phyloP scores from a whole-genome alignment of 2,113 vertebrate species.

The Cacatua alba region DNA sequence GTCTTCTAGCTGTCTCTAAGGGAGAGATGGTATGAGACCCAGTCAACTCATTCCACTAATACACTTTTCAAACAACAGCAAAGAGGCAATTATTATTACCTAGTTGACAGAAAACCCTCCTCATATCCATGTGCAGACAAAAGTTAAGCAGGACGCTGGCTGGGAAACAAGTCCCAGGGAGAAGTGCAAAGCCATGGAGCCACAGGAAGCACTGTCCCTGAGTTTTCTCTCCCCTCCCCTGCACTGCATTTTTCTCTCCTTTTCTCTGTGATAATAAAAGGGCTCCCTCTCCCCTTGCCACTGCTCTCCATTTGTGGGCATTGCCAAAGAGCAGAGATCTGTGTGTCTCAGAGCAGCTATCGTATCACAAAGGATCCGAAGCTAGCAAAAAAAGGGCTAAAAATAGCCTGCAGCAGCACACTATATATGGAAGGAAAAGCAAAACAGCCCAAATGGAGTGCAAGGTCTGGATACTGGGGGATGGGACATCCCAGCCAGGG shows the following conservation, averaged over 20 bases:
- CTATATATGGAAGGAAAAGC: slow-evolving; percentile 84
- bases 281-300: slow-evolving; percentile 74
- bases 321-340: slow-evolving; percentile 76
- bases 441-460: slow-evolving; percentile 68
- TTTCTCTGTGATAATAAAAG: slow-evolving; percentile 74
- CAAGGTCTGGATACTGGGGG: slow-evolving; percentile 64
- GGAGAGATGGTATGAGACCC: background rate
- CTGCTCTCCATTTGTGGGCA: slow-evolving; percentile 86
- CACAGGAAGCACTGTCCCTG: slow-evolving; percentile 71
- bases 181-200: background rate
- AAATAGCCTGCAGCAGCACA: slow-evolving; percentile 82
- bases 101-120: background rate
- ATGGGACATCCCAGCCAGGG: slow-evolving; percentile 38
- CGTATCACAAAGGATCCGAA: slow-evolving; percentile 74
- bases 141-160: background rate
- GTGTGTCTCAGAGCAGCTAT: slow-evolving; percentile 66
- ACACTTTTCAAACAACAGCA: background rate
- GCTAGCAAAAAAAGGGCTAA: slow-evolving; percentile 78
- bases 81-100: background rate
- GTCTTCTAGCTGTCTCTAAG: background rate
- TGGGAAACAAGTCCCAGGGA: background rate
- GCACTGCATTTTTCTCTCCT: background rate
- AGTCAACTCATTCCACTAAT: background rate
- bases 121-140: background rate
- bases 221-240: slow-evolving; percentile 53